Evolutionary conservation across 2,888 invertebrate genomes (phyloP).

Genomic region (Alloplasta piceator): DNA sequence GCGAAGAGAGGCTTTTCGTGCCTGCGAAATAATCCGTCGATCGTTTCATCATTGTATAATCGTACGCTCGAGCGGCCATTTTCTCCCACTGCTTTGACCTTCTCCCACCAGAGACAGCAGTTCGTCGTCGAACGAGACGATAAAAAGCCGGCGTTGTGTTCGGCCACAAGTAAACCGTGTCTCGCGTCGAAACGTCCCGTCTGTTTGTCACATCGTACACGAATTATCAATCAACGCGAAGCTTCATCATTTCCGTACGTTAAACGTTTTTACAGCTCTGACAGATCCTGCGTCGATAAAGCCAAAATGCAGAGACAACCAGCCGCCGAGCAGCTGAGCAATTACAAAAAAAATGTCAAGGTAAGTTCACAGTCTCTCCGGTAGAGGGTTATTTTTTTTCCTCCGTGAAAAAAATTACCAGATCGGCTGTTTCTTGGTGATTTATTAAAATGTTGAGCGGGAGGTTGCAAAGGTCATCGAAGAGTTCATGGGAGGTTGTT

Average conservation of each 20-base stretch:
- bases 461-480: no score
- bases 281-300: not conserved
- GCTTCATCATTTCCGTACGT: conserved; percentile 5
- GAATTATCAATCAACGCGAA: conserved; percentile 15
- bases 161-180: conserved; percentile 58
- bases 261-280: conserved; percentile 28
- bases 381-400: no score
- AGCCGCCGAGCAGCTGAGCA: conserved; percentile 87
- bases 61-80: conserved; percentile 29
- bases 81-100: conserved; percentile 47
- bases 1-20: not conserved
- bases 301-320: conserved; percentile 85
- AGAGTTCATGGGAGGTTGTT: not conserved
- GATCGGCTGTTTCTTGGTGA: no score
- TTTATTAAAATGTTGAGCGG: no score
- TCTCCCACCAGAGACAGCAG: conserved; percentile 67
- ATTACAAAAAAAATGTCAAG: conserved; percentile 86
- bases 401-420: no score
- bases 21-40: conserved; percentile 1
- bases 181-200: conserved; percentile 23
- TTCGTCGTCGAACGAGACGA: conserved; percentile 53
- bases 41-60: conserved; percentile 9
- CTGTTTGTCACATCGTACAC: conserved; percentile 26
- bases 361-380: conserved; percentile 78
- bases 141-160: conserved; percentile 72